Conservation (phyloP, 2,888 invertebrate genomes). For the Meiosimyza decipiens region DNA sequence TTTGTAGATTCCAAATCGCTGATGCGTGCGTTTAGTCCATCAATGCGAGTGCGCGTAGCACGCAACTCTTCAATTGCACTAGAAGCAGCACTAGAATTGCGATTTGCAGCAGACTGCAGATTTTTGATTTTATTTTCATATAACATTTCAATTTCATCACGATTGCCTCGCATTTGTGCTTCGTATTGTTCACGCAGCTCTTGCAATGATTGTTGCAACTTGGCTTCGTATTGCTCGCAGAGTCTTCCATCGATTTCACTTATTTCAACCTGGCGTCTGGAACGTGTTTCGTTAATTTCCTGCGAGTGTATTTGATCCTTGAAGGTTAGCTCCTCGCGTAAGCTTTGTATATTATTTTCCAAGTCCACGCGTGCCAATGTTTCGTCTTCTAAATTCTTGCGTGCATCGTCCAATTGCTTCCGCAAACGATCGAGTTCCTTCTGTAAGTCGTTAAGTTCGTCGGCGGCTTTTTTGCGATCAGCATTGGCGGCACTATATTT, state of each 20-base stretch:
- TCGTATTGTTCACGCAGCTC: slow-evolving; percentile 95
- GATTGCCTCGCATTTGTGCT: slow-evolving; percentile 85
- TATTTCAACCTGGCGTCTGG: slow-evolving; percentile 89
- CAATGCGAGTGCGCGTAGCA: slow-evolving; percentile 80
- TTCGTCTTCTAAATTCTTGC: slow-evolving; percentile 93
- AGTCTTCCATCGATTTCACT: slow-evolving; percentile 94
- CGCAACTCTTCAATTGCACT: slow-evolving; percentile 85
- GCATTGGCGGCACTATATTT: slow-evolving; percentile 81
- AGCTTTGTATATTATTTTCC: slow-evolving; percentile 90
- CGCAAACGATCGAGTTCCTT: slow-evolving; percentile 81
- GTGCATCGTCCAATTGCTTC: slow-evolving; percentile 81
- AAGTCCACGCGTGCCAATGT: slow-evolving; percentile 92
- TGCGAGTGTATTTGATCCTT: slow-evolving; percentile 88
- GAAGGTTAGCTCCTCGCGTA: slow-evolving; percentile 91
- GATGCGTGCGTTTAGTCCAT: slow-evolving; percentile 78
- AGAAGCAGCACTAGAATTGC: slow-evolving; percentile 77
- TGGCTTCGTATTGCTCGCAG: slow-evolving; percentile 92
- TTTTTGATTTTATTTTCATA: slow-evolving; percentile 76
- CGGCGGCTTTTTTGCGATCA: slow-evolving; percentile 83
- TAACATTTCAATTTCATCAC: slow-evolving; percentile 87
- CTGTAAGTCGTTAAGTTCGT: slow-evolving; percentile 81
- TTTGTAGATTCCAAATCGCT: slow-evolving; percentile 82
- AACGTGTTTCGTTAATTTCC: slow-evolving; percentile 89
- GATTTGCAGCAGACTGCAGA: slow-evolving; percentile 76
- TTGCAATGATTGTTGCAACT: slow-evolving; percentile 88